Evolutionary conservation across 2,797 vertebrate species (phyloP).

Genomic region (Hyperoplus lanceolatus): DNA sequence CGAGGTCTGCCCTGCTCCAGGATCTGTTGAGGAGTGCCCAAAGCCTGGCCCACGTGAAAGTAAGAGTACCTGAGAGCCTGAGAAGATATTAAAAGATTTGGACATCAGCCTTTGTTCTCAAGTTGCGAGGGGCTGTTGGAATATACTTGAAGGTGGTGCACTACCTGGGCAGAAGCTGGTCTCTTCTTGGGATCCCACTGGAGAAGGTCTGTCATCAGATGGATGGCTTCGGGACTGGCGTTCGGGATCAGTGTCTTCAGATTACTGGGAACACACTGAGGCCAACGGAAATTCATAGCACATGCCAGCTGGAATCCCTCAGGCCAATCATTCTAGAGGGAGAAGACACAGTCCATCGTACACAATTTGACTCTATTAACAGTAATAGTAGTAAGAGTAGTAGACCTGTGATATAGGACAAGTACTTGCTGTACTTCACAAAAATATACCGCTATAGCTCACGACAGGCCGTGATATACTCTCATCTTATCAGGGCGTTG

Average conservation of each 20-base stretch:
- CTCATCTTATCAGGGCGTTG: too few species aligned
- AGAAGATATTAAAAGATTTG: neutral
- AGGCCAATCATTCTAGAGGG: conserved; percentile 92
- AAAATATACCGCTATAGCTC: neutral
- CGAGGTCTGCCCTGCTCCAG: conserved; percentile 88
- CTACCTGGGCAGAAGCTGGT: conserved; percentile 94
- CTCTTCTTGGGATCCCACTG: conserved; percentile 97
- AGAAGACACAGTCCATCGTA: conserved; percentile 12
- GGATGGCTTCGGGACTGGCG: conserved; percentile 93
- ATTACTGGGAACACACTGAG: conserved; percentile 94
- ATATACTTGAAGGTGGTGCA: neutral
- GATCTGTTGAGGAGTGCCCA: conserved; percentile 88
- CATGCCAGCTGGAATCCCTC: conserved; percentile 94
- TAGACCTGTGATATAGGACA: neutral
- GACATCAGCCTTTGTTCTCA: neutral
- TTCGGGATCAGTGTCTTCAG: conserved; percentile 96
- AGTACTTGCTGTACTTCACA: neutral
- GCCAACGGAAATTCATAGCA: conserved; percentile 97
- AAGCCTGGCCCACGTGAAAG: conserved; percentile 91
- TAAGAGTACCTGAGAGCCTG: conserved; percentile 94
- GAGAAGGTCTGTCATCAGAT: conserved; percentile 94
- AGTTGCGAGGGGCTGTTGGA: neutral
- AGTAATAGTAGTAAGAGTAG: neutral
- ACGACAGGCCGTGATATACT: too few species aligned
- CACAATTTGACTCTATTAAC: neutral